Evolutionary conservation across 2,113 vertebrate genomes (phyloP).

Genomic region (Formicarius rufipectus): DNA sequence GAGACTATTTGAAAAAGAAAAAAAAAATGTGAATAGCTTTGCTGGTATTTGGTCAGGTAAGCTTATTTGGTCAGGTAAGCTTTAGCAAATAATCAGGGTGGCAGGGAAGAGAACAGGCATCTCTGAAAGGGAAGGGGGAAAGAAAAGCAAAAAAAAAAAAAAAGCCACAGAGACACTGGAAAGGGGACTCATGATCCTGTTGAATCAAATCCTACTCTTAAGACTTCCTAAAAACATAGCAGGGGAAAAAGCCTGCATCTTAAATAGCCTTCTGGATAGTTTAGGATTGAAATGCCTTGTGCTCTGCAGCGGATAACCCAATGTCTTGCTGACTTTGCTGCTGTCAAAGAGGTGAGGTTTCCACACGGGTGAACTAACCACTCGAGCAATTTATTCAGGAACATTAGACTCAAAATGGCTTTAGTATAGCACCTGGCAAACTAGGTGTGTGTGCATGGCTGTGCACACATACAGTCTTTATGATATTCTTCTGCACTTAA

Average conservation of each 20-base stretch:
- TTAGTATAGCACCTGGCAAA: neutral
- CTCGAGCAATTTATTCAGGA: conserved; percentile 17
- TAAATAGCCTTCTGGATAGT: neutral
- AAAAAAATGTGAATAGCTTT: neutral
- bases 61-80: neutral
- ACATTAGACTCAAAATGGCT: neutral
- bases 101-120: neutral
- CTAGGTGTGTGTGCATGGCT: neutral
- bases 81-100: neutral
- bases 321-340: neutral
- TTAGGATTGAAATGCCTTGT: neutral
- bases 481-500: neutral
- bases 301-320: neutral
- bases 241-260: neutral
- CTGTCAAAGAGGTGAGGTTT: conserved; percentile 4
- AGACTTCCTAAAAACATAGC: neutral
- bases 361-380: neutral
- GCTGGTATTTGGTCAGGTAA: neutral
- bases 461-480: neutral
- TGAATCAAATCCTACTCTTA: neutral
- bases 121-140: neutral
- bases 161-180: neutral
- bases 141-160: neutral
- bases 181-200: neutral
- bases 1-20: neutral